Evolutionary conservation across 2,888 invertebrate species (phyloP), one percentile per base, ranked within the genome.

Genomic region (Dastarcus helophoroides): DNA sequence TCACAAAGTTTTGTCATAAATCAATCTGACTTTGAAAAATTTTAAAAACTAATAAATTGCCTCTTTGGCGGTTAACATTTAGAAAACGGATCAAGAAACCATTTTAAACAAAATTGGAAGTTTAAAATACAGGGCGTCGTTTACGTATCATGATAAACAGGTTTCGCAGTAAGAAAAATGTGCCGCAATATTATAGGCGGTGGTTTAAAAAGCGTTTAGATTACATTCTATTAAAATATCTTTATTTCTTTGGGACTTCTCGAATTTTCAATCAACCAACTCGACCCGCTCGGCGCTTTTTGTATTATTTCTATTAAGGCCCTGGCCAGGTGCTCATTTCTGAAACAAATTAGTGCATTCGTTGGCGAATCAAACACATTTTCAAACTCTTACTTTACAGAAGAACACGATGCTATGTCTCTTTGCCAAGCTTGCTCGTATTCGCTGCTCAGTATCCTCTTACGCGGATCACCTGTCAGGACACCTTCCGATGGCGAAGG

Each of bases 351-450:
- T 17, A 7, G 6, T 17, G 6, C 8, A 17, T 17, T 17, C 19
- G 8, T 17, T 7, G 8, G 8, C 6, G 19, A 17, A 17, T 8
- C 6, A 8, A 8, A 7, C 6, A 17, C 19, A 7, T 17, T 7
- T 17, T 24, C 14, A 14, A 17, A 17, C 14, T 46, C 56, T 61
- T 59, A 79, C 79, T 75, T 75, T 52, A 79, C 76, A 12, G 73
- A 64, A 40, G 69, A 66, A 37, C 67, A 64, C 43, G 67, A 73
- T 9, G 73, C 72, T 27, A 74, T 76, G 47, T 80, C 80, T 29
- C 70, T 63, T 43, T 75, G 73, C 78, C 79, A 80, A 5, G 79
- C 79, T 7, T 74, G 73, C 46, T 79, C 79, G 50, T 79, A 80
- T 36, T 77, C 75, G 0, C 76, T 69, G 8, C 76, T 76, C 56